Percentiles rank a stretch among this genome's conserved stretches.
These are phyloP conservation scores for Chamaea fasciata DNA, from an alignment of 2,113 vertebrate genomes.

Conservation along the genomic window DNA sequence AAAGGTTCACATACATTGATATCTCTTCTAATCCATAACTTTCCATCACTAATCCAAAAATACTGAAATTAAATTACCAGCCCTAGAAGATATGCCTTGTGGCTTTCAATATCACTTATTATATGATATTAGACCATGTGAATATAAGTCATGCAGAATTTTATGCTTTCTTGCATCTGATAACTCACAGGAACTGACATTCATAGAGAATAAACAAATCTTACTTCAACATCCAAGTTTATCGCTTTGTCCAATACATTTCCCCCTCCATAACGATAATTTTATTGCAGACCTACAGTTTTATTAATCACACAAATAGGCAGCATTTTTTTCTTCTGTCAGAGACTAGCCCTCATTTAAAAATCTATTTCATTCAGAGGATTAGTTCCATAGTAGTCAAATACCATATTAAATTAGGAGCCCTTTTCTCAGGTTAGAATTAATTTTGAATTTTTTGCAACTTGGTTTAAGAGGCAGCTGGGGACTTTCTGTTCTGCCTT, in stretches of 20 bases:
- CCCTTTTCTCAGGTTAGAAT: neutral
- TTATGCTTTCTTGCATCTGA: conserved; percentile 26
- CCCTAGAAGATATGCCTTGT: neutral
- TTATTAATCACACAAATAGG: neutral
- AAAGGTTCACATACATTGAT: neutral
- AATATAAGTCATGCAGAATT: conserved; percentile 12
- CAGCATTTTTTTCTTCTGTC: neutral
- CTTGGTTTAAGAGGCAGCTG: neutral
- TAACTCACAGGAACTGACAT: conserved; percentile 3
- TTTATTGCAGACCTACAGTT: neutral
- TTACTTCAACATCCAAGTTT: neutral
- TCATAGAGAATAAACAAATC: neutral
- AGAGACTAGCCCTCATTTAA: neutral
- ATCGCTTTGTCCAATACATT: neutral
- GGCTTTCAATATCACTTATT: neutral
- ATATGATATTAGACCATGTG: neutral
- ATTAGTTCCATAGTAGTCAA: neutral
- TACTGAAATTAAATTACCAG: neutral
- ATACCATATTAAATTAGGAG: neutral
- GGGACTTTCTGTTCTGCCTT: neutral
- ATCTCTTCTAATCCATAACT: conserved; percentile 25
- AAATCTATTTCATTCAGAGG: conserved; percentile 1
- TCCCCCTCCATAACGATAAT: neutral
- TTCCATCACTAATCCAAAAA: neutral
- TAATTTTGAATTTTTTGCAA: neutral